Base-by-base conservation (phyloP, 2,113 vertebrate species). In the Mobula hypostoma region DNA sequence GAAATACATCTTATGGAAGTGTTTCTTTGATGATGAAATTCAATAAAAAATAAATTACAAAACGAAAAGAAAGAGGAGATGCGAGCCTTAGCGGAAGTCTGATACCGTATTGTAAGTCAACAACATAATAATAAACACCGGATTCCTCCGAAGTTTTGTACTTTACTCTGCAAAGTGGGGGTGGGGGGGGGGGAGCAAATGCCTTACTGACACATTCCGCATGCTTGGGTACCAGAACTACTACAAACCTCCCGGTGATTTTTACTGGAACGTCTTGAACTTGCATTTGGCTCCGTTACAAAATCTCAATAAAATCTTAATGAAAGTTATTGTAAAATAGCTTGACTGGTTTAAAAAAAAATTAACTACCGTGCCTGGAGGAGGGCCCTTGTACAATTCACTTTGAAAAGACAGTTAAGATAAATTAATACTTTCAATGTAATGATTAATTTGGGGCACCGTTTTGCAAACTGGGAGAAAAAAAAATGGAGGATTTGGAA, bases 321-420 rank as follows among this genome's bases (percentile, higher is more conserved):
- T 93, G 48, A 93, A 93, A 93, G 72, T 74, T 27, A 93, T 72
- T 93, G 68, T 74, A 40, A 27, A 93, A 24, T 19, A 36, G 90
- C 19, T 36, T 48, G 66, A 93, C 61, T 74, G 90, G 66, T 27
- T 72, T 32, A 74, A 74, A 48, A 48, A 48, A 48, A 48, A 48
- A 72, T 48, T 93, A 93, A 72, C 66, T 93, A 93, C 68, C 48
- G 66, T 93, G 15, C 90, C 36, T 93, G 17, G 40, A 36, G 90
- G 17, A 92, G 32, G 63, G 48, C 36, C 40, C 17, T 17, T 70
- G 32, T 8, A 36, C 68, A 72, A 92, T 9, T 92, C 19, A 48
- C 90, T 68, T 93, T 40, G 68, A 93, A 93, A 48, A 19, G 21
- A 72, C 90, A 24, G 48, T 74, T 24, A 0, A 14, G 36, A 74